Evolutionary conservation across 92 coral and sea anemone species (phyloP).

Genomic region (Phenganax marumi): DNA sequence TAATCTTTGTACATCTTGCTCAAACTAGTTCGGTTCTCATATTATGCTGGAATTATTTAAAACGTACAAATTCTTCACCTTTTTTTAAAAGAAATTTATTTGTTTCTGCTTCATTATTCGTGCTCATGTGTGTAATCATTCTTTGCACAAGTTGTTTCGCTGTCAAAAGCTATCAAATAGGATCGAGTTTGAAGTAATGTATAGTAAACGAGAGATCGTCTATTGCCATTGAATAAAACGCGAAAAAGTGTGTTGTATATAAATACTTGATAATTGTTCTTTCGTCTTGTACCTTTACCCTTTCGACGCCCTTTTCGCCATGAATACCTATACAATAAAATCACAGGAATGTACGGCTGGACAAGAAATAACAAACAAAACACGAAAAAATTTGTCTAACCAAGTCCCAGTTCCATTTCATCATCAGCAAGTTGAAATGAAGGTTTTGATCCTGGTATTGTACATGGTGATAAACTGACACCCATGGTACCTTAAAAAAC

Average conservation of each 20-base stretch:
- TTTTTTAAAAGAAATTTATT: slow-evolving; percentile 59
- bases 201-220: not conserved
- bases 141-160: slow-evolving; percentile 74
- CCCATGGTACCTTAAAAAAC: slow-evolving; percentile 78
- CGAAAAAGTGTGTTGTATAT: slow-evolving; percentile 3
- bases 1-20: not conserved
- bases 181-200: not conserved
- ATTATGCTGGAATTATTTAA: not conserved
- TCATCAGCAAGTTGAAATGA: slow-evolving; percentile 79
- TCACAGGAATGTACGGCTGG: not conserved
- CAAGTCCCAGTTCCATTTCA: slow-evolving; percentile 96
- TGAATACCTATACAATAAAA: slow-evolving; percentile 68
- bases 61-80: slow-evolving; percentile 50
- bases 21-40: not conserved
- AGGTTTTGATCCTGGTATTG: slow-evolving; percentile 80
- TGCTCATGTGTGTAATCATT: slow-evolving; percentile 91
- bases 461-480: slow-evolving; percentile 87
- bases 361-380: not conserved
- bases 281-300: slow-evolving; percentile 79
- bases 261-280: no score
- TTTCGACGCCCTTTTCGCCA: slow-evolving; percentile 91
- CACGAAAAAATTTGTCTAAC: slow-evolving; percentile 35
- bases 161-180: slow-evolving; percentile 57
- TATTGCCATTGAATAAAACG: not conserved
- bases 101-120: slow-evolving; percentile 55